Conservation (phyloP, 2,888 invertebrate genomes). For the Zonitis immaculata region DNA sequence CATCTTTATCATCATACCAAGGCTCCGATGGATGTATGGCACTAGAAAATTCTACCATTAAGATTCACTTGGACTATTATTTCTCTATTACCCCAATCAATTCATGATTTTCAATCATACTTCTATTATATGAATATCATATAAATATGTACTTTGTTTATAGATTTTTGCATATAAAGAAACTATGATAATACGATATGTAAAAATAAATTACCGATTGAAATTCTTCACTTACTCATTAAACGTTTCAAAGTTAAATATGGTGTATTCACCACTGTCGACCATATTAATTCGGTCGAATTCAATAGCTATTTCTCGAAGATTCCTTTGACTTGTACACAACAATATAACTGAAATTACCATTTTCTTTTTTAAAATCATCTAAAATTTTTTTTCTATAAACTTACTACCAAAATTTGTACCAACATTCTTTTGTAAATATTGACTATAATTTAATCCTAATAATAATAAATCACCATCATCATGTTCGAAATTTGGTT, state of each 20-base stretch:
- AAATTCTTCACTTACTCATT: constrained; percentile 68
- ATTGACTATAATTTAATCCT: constrained; percentile 55
- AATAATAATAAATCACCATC: constrained; percentile 60
- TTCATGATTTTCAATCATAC: too few relatives aligned
- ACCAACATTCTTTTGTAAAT: constrained; percentile 62
- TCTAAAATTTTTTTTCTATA: constrained; percentile 1
- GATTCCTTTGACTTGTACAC: constrained; percentile 84
- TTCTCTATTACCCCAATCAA: too few relatives aligned
- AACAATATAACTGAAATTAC: constrained; percentile 84
- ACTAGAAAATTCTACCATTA: constrained; percentile 33
- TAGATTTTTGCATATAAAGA: too few relatives aligned
- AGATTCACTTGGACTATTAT: not conserved
- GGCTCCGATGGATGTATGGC: constrained; percentile 59
- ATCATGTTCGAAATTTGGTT: constrained; percentile 48
- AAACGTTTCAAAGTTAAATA: constrained; percentile 96
- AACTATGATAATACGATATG: not conserved
- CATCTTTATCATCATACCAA: constrained; percentile 80
- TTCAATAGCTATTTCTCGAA: constrained; percentile 88
- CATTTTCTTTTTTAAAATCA: not conserved
- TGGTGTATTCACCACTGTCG: constrained; percentile 93
- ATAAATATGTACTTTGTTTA: too few relatives aligned
- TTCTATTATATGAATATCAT: too few relatives aligned
- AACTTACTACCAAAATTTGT: constrained; percentile 68
- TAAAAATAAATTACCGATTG: not conserved
- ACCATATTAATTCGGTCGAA: constrained; percentile 95